Evolutionary conservation across 37 sponge, comb jelly and placozoan species (phyloP).

Genomic region (Aplysina aerophoba): DNA sequence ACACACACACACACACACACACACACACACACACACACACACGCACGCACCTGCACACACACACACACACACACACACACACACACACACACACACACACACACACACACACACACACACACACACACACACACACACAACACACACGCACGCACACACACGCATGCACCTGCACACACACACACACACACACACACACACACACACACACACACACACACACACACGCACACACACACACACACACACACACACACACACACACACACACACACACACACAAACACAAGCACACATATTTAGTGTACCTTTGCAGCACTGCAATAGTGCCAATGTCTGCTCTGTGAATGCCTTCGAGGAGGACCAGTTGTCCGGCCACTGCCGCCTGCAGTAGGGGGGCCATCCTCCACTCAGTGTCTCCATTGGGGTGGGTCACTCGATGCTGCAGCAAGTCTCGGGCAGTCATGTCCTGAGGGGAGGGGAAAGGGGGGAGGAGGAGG

Average conservation of each 20-base stretch:
- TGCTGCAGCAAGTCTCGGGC: constrained; percentile 90
- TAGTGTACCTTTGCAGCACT: constrained; percentile 65
- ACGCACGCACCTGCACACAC: no score
- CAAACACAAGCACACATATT: no score
- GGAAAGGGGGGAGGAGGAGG: no score
- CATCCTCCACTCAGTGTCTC: constrained; percentile 83
- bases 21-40: no score
- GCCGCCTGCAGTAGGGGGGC: constrained; percentile 83
- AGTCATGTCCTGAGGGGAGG: constrained; percentile 79
- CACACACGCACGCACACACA: neutral
- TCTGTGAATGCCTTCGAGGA: constrained; percentile 87
- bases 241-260: no score
- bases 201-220: neutral
- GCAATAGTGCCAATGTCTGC: constrained; percentile 77
- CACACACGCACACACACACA: no score
- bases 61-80: no score
- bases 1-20: no score
- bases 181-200: neutral
- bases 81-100: no score
- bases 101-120: no score
- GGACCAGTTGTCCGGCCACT: constrained; percentile 63
- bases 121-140: no score
- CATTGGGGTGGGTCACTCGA: constrained; percentile 71
- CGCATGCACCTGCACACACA: neutral
- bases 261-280: no score